Percentiles rank a stretch among this genome's conserved stretches.
Conservation (phyloP, 2,113 vertebrate genomes). For the Corythaixoides concolor region DNA sequence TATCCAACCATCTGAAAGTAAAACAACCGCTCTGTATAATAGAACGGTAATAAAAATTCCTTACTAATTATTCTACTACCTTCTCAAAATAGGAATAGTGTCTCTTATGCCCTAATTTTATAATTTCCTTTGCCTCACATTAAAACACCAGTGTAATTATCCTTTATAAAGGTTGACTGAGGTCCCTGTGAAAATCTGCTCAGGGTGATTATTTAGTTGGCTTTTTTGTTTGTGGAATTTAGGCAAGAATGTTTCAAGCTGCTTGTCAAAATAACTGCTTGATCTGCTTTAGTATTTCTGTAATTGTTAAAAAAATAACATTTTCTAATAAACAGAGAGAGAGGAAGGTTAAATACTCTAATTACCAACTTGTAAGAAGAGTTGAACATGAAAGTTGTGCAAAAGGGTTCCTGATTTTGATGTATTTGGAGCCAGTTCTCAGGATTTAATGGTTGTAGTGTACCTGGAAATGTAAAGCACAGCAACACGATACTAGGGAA, state of each 20-base stretch:
- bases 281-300: constrained; percentile 69
- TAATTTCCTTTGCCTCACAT: constrained; percentile 69
- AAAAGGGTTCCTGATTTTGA: constrained; percentile 63
- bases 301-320: constrained; percentile 70
- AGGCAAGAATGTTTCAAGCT: constrained; percentile 73
- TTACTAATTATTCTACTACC: constrained; percentile 71
- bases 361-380: constrained; percentile 69
- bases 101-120: constrained; percentile 76
- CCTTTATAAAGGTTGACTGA: constrained; percentile 71
- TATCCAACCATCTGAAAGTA: constrained; percentile 16
- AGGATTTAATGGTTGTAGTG: constrained; percentile 46
- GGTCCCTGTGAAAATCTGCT: constrained; percentile 66
- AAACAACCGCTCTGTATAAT: constrained; percentile 61
- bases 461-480: not conserved
- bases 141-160: constrained; percentile 74
- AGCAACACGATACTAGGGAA: constrained; percentile 22
- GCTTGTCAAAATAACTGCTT: constrained; percentile 76
- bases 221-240: constrained; percentile 74
- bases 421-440: constrained; percentile 54
- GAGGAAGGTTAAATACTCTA: constrained; percentile 72
- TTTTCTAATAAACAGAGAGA: constrained; percentile 73
- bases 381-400: constrained; percentile 62
- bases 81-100: constrained; percentile 74
- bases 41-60: constrained; percentile 72
- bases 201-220: constrained; percentile 68